phyloP scores from a whole-genome alignment of 2,888 invertebrate genomes.

The Rhaphigaster nebulosa region DNA sequence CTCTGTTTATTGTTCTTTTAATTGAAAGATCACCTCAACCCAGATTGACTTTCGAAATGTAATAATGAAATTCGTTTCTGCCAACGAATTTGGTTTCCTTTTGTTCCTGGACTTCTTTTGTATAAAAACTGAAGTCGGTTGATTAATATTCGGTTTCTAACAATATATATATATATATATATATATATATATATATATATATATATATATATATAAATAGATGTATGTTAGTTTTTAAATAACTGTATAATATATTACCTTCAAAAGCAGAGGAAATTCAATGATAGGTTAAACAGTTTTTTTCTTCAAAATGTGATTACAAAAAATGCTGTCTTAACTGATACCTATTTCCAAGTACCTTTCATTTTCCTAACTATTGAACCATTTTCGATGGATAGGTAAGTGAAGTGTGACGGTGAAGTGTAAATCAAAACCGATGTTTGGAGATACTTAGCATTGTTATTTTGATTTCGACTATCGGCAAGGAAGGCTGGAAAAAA shows the following conservation, averaged over 20 bases:
- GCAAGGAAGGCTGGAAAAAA: no score
- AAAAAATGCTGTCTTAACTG: no score
- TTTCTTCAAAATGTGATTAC: not conserved
- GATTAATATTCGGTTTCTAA: not conserved
- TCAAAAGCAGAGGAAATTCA: not conserved
- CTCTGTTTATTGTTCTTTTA: slow-evolving; percentile 2
- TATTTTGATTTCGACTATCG: no score
- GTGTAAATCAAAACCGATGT: no score
- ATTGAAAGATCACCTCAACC: not conserved
- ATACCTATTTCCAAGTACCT: no score
- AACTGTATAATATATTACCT: not conserved
- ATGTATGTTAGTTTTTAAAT: not conserved
- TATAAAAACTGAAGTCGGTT: not conserved
- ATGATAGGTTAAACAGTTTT: not conserved
- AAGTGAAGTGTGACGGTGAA: no score
- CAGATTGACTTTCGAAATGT: not conserved
- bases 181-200: no score
- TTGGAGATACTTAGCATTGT: no score
- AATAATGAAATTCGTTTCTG: not conserved
- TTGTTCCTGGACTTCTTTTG: not conserved
- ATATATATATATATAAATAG: not conserved
- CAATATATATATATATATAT: not conserved
- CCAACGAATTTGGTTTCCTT: not conserved
- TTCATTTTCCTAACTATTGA: no score
- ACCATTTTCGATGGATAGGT: no score